These are phyloP conservation scores for Coptodon bakossiorum DNA, from an alignment of 2,113 vertebrate genomes.

Conservation along the genomic window DNA sequence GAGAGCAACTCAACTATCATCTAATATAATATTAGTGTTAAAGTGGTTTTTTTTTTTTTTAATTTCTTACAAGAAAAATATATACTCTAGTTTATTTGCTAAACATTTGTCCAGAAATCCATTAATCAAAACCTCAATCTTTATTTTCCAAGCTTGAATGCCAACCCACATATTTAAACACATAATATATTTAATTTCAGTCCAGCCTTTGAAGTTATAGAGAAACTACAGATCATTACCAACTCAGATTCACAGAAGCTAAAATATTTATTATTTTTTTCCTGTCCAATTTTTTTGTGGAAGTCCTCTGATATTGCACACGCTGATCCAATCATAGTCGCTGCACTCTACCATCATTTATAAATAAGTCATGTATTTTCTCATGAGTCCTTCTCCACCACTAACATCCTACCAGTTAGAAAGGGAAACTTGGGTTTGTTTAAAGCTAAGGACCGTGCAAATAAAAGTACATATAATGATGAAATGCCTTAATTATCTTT, in stretches of 20 bases:
- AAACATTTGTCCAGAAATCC: background rate
- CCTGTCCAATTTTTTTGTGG: background rate
- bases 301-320: background rate
- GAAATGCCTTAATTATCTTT: background rate
- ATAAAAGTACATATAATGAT: background rate
- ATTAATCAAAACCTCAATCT: background rate
- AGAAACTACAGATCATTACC: background rate
- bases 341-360: background rate
- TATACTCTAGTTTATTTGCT: background rate
- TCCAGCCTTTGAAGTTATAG: background rate
- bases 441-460: background rate
- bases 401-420: background rate
- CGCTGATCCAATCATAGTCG: background rate
- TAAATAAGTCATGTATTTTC: background rate
- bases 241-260: background rate
- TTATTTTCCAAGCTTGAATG: background rate
- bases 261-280: background rate
- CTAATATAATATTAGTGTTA: background rate
- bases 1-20: background rate
- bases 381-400: background rate
- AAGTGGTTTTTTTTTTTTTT: background rate
- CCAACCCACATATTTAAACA: background rate
- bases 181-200: background rate
- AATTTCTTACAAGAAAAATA: background rate
- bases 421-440: background rate